Evolutionary conservation across 2,113 vertebrate species (phyloP).

Genomic region (Actenoides lindsayi): DNA sequence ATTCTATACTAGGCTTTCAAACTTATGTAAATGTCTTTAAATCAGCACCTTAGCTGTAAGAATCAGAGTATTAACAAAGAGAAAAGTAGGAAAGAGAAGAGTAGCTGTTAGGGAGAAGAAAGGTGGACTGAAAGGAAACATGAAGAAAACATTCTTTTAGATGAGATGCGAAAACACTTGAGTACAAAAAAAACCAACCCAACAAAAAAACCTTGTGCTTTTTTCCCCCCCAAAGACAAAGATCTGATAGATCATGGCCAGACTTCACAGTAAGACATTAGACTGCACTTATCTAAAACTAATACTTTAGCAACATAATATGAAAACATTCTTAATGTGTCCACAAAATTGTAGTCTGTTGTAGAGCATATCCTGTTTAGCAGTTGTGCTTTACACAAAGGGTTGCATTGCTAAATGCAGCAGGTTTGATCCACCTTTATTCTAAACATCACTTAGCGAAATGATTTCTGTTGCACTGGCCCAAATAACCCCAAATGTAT

Average conservation of each 20-base stretch:
- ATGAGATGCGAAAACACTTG: neutral
- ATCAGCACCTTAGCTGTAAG: neutral
- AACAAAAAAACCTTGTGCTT: neutral
- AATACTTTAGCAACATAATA: neutral
- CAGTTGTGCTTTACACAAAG: neutral
- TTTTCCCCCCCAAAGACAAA: neutral
- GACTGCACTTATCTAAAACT: neutral
- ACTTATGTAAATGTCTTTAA: neutral
- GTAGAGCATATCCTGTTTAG: fast-evolving
- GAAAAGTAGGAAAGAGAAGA: neutral
- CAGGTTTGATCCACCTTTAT: neutral
- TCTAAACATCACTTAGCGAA: neutral
- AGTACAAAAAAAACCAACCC: neutral
- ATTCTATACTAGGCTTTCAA: neutral
- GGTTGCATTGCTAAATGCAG: neutral
- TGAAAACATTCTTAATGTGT: neutral
- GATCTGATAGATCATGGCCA: neutral
- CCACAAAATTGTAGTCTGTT: neutral
- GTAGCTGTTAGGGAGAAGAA: neutral
- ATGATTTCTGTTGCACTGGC: neutral
- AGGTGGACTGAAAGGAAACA: neutral
- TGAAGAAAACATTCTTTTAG: neutral
- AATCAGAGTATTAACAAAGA: neutral
- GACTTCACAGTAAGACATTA: neutral
- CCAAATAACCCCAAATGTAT: neutral